These are phyloP conservation scores for Oceanodroma leucorhoa DNA, from an alignment of 2,797 vertebrate genomes.

Conservation along the genomic window DNA sequence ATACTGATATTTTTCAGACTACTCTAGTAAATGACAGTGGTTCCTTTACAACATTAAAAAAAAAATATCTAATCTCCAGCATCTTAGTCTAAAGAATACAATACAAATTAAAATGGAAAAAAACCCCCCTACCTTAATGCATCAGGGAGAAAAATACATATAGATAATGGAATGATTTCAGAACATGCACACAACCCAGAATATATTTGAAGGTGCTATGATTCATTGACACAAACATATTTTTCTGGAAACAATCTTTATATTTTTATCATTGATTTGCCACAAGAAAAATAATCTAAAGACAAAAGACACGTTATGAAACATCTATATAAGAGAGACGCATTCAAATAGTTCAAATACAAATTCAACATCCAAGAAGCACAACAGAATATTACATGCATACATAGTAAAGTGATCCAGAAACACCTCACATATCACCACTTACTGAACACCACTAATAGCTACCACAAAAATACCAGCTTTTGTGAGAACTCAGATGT, in stretches of 20 bases:
- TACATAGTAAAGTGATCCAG: background rate
- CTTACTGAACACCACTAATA: background rate
- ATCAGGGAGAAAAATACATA: background rate
- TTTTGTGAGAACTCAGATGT: background rate
- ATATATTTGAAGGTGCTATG: background rate
- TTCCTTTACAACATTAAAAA: background rate
- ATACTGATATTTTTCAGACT: background rate
- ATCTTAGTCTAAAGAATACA: background rate
- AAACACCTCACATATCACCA: accelerated
- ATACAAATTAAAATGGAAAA: background rate
- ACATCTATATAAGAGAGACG: background rate
- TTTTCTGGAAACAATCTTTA: background rate
- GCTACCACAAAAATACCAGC: background rate
- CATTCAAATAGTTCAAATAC: background rate
- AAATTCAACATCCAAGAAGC: background rate
- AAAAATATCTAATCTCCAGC: background rate
- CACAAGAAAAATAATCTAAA: background rate
- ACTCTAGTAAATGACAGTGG: background rate
- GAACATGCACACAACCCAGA: background rate
- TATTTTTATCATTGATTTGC: background rate
- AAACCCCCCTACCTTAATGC: background rate
- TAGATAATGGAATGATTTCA: background rate
- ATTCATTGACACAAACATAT: background rate
- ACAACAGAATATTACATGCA: background rate
- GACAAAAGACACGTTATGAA: background rate